Percentiles rank a stretch among this genome's conserved stretches.
These are phyloP conservation scores for Otolemur crassicaudatus DNA, from an alignment of 2,797 vertebrate species.

Conservation along the genomic window DNA sequence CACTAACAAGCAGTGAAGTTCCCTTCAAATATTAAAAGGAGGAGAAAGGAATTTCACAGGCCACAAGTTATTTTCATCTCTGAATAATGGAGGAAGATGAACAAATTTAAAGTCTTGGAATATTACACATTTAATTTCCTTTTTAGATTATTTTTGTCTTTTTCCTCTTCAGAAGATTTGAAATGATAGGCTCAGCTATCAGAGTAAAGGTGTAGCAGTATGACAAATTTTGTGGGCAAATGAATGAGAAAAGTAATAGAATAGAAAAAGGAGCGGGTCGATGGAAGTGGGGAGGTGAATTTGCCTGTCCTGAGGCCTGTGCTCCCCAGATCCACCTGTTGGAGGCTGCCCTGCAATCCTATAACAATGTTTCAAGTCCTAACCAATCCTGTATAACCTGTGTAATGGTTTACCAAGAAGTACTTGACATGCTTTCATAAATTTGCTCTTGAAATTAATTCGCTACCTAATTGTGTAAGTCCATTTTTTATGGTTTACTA, in stretches of 20 bases:
- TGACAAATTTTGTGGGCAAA: not conserved
- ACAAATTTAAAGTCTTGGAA: not conserved
- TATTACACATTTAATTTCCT: fast-evolving
- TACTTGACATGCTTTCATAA: no score
- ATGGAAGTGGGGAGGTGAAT: fast-evolving
- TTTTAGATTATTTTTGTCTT: not conserved
- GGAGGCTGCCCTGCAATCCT: fast-evolving
- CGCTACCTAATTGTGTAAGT: not conserved
- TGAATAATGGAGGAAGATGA: not conserved
- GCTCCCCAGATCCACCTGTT: no score
- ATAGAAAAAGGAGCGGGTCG: fast-evolving
- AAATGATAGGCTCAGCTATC: not conserved
- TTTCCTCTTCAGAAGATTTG: not conserved
- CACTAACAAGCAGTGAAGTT: fast-evolving
- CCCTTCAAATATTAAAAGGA: not conserved
- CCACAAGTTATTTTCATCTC: not conserved
- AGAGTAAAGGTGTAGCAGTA: fast-evolving
- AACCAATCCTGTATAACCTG: no score
- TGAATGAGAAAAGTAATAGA: not conserved
- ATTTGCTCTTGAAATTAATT: not conserved
- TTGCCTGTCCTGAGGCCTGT: not conserved
- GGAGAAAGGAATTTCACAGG: not conserved
- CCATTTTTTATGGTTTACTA: not conserved
- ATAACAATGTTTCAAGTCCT: fast-evolving
- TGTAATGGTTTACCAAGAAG: not conserved